Evolutionary conservation across 2,888 invertebrate species (phyloP).

Genomic region (Pyrocoelia pectoralis): DNA sequence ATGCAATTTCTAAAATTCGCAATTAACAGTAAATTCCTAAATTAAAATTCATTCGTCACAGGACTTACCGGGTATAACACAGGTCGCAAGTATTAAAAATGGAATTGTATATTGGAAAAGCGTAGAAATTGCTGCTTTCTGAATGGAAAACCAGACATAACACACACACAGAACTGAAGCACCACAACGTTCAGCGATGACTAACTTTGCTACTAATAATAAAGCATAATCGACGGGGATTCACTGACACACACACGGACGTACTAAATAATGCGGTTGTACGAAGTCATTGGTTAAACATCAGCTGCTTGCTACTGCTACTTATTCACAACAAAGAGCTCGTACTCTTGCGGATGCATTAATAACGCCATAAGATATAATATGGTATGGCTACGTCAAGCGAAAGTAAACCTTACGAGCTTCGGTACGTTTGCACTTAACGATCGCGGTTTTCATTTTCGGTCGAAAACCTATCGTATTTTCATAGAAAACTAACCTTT

Average conservation of each 20-base stretch:
- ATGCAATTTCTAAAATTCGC: too few relatives aligned
- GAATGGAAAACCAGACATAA: background rate
- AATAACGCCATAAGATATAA: constrained; percentile 16
- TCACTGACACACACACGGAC: background rate
- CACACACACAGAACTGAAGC: background rate
- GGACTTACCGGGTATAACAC: too few relatives aligned
- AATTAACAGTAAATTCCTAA: too few relatives aligned
- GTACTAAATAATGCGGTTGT: constrained; percentile 12
- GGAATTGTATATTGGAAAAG: too few relatives aligned
- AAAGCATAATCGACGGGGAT: background rate
- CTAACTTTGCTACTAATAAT: constrained; percentile 1
- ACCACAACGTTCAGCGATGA: background rate
- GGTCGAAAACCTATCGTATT: background rate
- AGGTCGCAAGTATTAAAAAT: too few relatives aligned
- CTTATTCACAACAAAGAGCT: constrained; percentile 19
- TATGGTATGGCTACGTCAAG: constrained; percentile 19
- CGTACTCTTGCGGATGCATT: constrained; percentile 16
- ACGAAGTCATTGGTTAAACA: constrained; percentile 15
- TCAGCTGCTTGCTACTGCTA: constrained; percentile 22
- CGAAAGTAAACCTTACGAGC: constrained; percentile 23
- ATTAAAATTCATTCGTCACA: too few relatives aligned
- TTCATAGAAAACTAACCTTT: background rate
- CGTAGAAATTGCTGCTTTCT: background rate
- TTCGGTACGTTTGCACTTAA: constrained; percentile 27
- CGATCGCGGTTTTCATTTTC: constrained; percentile 14